Base-by-base conservation (phyloP, 92 coral and sea anemone genomes). In the Umimayanthus kanabou region DNA sequence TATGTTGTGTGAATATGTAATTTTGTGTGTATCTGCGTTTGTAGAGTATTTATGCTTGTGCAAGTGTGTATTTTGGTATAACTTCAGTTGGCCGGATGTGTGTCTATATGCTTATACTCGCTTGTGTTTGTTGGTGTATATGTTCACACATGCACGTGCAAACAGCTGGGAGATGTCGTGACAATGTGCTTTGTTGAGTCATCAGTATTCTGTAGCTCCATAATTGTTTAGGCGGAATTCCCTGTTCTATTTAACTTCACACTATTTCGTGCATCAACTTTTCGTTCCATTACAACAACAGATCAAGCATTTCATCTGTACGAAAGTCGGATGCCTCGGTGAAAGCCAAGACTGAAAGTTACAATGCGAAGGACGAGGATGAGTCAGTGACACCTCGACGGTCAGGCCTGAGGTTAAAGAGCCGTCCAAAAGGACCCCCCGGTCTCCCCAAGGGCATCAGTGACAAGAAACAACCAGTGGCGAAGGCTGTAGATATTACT, bases 241-340 rank as follows among this genome's bases (percentile, higher is more conserved):
- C 39, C 33, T 9, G 20, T 14, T 71, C 29, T 30, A 13, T 30
- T 13, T 4, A 28, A 29, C 39, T 11, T n/a, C 4, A 67, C 18
- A 10, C 37, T 71, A 18, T 61, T 61, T 23, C 69, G 9, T 20
- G 6, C 69, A 61, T 61, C 69, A 87, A 89, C 28, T 55, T 92
- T 58, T 74, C 25, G 55, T 92, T 93, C 26, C 49, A 43, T 57
- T 88, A 87, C 6, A 71, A 91, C 7, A 80, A 98, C 65, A 88
- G 99, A 55, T 97, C 99, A 25, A 97, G 99, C 79, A 95, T 97
- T 45, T 91, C 97, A 13, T 91, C 99, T 20, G 94, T 92, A 3
- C 88, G 99, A 28, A 95, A 92, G 85, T 97, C 99, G 2, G 99
- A 97, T 88, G 90, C 90, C 14, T 92, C 98, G 0, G 96, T 95